phyloP scores from a whole-genome alignment of 2,888 invertebrate genomes.

The Drosophila eohydei region DNA sequence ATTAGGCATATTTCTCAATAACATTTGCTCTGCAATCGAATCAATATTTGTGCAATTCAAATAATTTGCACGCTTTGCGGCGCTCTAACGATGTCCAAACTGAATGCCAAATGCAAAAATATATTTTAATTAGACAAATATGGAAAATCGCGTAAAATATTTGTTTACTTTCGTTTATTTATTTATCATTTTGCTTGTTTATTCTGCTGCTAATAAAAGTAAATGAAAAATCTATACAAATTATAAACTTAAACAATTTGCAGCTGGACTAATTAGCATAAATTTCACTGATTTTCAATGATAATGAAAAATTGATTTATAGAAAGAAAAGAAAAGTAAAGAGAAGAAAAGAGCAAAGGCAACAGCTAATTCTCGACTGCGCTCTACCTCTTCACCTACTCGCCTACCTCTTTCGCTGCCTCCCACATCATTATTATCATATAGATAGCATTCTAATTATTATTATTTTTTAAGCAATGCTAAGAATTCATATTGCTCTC shows the following conservation, averaged over 20 bases:
- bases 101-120: not conserved
- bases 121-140: constrained; percentile 10
- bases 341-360: too few relatives aligned
- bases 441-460: too few relatives aligned
- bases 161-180: constrained; percentile 14
- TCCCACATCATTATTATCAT: too few relatives aligned
- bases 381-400: too few relatives aligned
- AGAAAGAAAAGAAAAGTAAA: not conserved
- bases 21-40: constrained; percentile 21
- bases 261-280: not conserved
- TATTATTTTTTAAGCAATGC: not conserved
- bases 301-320: too few relatives aligned
- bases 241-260: not conserved
- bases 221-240: not conserved
- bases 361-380: too few relatives aligned
- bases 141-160: not conserved
- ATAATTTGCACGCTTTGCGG: constrained; percentile 35
- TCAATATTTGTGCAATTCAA: constrained; percentile 29
- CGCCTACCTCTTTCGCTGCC: too few relatives aligned
- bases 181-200: constrained; percentile 8
- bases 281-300: not conserved
- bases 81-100: constrained; percentile 31
- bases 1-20: constrained; percentile 9
- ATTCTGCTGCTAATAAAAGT: not conserved
- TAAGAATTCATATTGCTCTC: not conserved